Evolutionary conservation across 1,140 invertebrate genomes (phyloP).

Genomic region (Vanessa tameamea): DNA sequence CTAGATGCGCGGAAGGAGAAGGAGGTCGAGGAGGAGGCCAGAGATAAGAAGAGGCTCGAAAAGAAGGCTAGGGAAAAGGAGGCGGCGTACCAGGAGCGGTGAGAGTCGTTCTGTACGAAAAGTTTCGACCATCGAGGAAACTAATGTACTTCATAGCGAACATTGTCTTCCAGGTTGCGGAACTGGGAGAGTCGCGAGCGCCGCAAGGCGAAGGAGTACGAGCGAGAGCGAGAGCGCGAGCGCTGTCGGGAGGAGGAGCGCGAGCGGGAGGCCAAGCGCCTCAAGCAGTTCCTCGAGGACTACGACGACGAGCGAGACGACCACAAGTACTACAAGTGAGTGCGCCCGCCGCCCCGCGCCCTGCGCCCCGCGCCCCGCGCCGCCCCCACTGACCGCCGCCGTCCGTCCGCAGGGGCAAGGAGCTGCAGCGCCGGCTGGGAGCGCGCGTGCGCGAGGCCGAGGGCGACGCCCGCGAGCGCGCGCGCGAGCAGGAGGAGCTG

Average conservation of each 20-base stretch:
- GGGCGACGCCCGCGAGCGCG: constrained; percentile 92
- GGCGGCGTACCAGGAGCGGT: constrained; percentile 93
- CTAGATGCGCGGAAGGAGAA: constrained; percentile 85
- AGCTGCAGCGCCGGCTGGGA: constrained; percentile 92
- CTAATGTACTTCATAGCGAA: not conserved
- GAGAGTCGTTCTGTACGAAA: constrained; percentile 36
- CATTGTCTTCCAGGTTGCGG: constrained; percentile 79
- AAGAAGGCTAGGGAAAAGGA: constrained; percentile 96
- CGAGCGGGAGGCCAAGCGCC: constrained; percentile 93
- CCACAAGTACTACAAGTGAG: constrained; percentile 94
- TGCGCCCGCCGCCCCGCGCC: not conserved
- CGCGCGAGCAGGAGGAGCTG: constrained; percentile 95
- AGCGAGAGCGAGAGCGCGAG: constrained; percentile 93
- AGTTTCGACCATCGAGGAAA: not conserved
- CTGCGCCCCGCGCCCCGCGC: not conserved
- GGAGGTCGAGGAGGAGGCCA: constrained; percentile 94
- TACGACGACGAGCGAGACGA: constrained; percentile 99
- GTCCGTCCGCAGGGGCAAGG: constrained; percentile 70
- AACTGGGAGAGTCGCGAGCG: constrained; percentile 97
- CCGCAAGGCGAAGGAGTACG: constrained; percentile 95
- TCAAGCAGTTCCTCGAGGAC: constrained; percentile 99
- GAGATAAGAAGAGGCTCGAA: constrained; percentile 94
- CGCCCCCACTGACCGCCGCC: too few species aligned
- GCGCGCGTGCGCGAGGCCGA: constrained; percentile 96
- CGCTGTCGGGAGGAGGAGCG: constrained; percentile 91